A percentile compares a stretch with the other conserved stretches of the same genome.
phyloP scores from a whole-genome alignment of 1,140 invertebrate genomes.

The Archivesica marissinica region DNA sequence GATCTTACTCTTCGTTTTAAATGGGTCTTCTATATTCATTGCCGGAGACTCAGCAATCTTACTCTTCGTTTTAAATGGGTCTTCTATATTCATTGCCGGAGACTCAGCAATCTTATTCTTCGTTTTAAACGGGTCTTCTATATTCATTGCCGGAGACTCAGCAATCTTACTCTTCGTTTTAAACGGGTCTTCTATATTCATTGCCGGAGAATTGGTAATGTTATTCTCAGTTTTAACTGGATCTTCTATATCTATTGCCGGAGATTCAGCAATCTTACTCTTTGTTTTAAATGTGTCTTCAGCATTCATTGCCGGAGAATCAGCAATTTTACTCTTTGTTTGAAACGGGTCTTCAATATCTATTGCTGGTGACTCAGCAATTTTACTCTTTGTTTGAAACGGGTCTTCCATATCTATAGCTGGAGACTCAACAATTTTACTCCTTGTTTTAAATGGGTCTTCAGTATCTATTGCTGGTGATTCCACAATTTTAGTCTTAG shows the following conservation, averaged over 20 bases:
- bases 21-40: constrained; percentile 17
- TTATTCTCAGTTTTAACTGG: background rate
- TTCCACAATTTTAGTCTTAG: constrained; percentile 9
- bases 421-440: constrained; percentile 3
- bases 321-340: background rate
- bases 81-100: background rate
- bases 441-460: constrained; percentile 48
- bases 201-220: background rate
- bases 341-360: constrained; percentile 17
- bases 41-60: constrained; percentile 42
- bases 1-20: constrained; percentile 41
- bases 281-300: background rate
- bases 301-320: background rate
- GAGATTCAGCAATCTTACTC: background rate
- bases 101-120: constrained; percentile 28
- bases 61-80: constrained; percentile 45
- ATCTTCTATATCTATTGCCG: background rate
- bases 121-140: constrained; percentile 45
- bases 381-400: constrained; percentile 38
- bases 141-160: constrained; percentile 5
- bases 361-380: constrained; percentile 26
- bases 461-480: constrained; percentile 17
- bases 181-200: background rate
- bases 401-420: constrained; percentile 4
- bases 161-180: constrained; percentile 12